A percentile compares a stretch with the other conserved stretches of the same genome.
phyloP scores from a whole-genome alignment of 2,888 invertebrate species.

The Cheilosia variabilis region DNA sequence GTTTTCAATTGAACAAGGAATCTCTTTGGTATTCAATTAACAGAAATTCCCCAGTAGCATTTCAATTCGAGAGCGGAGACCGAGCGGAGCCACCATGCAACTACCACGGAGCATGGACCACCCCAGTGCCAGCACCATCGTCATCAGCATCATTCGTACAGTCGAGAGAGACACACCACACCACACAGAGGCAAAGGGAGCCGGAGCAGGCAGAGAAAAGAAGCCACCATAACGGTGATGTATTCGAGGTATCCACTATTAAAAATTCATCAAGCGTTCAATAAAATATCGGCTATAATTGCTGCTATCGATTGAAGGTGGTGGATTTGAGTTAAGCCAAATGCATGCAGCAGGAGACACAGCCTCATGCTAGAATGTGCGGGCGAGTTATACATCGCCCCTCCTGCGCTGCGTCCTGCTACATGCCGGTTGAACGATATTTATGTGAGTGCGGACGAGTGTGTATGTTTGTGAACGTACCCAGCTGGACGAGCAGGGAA shows the following conservation, averaged over 20 bases:
- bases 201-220: constrained; percentile 45
- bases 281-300: constrained; percentile 78
- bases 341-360: constrained; percentile 69
- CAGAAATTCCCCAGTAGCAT: constrained; percentile 75
- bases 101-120: too few relatives aligned
- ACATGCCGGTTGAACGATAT: constrained; percentile 13
- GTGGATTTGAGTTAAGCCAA: constrained; percentile 74
- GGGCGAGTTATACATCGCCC: constrained; percentile 63
- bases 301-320: constrained; percentile 78
- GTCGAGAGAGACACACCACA: neutral
- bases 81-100: constrained; percentile 35
- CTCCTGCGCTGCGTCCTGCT: neutral
- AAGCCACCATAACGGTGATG: constrained; percentile 72
- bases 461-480: constrained; percentile 54
- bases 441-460: constrained; percentile 6
- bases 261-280: constrained; percentile 78
- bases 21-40: constrained; percentile 78
- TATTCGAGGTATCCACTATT: constrained; percentile 76
- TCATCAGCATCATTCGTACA: constrained; percentile 18
- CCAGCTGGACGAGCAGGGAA: constrained; percentile 75
- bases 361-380: constrained; percentile 43
- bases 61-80: constrained; percentile 62
- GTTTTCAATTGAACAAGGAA: constrained; percentile 77
- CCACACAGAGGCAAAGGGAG: neutral
- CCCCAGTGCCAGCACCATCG: neutral